A percentile compares a stretch with the other conserved stretches of the same genome.
These are phyloP conservation scores for Oscheius onirici DNA, from an alignment of 2,888 invertebrate genomes.

Conservation along the genomic window DNA sequence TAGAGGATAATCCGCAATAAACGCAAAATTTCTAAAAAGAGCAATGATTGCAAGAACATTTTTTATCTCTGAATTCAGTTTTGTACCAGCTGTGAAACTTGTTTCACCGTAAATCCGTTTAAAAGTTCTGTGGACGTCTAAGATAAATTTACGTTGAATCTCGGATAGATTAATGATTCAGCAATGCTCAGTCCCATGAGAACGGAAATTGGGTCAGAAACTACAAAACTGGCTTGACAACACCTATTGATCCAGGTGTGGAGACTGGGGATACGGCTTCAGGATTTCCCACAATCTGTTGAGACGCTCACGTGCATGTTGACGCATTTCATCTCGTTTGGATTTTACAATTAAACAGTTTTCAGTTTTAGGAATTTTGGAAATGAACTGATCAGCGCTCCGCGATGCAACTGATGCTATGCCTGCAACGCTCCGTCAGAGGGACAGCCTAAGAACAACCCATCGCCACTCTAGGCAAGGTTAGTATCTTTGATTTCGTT, in stretches of 20 bases:
- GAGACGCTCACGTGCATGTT: background rate
- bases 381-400: slow-evolving; percentile 17
- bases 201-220: slow-evolving; percentile 10
- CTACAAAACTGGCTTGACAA: slow-evolving; percentile 21
- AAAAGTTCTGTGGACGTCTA: background rate
- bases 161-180: too few relatives aligned
- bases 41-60: too few relatives aligned
- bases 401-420: slow-evolving; percentile 33
- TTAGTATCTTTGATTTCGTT: background rate
- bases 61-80: too few relatives aligned
- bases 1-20: too few relatives aligned
- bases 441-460: slow-evolving; percentile 29
- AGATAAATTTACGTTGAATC: background rate
- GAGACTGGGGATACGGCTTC: background rate
- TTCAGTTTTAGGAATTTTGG: slow-evolving; percentile 20
- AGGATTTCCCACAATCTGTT: slow-evolving; percentile 17
- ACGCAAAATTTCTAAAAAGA: too few relatives aligned
- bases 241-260: slow-evolving; percentile 10
- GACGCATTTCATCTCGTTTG: background rate
- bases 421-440: slow-evolving; percentile 31
- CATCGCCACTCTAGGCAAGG: slow-evolving; percentile 29
- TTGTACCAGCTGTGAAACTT: too few relatives aligned
- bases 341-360: background rate
- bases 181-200: background rate
- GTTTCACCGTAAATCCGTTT: too few relatives aligned